These are phyloP conservation scores for Vanessa atalanta DNA, from an alignment of 1,140 invertebrate species.

Conservation along the genomic window DNA sequence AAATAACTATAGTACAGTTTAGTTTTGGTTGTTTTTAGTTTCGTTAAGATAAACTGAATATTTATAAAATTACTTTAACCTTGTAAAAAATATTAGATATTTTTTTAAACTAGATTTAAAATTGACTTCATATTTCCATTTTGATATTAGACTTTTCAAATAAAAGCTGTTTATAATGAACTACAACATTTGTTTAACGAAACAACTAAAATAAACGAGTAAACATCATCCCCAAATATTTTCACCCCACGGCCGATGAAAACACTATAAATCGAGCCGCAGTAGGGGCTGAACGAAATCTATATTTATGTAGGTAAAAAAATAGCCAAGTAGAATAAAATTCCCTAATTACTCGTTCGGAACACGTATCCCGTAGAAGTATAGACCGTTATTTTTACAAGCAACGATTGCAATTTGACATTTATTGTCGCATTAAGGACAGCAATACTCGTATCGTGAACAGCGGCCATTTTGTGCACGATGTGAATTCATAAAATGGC, in stretches of 20 bases:
- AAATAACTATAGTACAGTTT: no score
- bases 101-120: no score
- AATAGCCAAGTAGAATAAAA: constrained; percentile 46
- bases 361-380: constrained; percentile 57
- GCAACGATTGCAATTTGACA: constrained; percentile 71
- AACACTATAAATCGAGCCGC: constrained; percentile 32
- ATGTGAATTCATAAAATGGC: constrained; percentile 65
- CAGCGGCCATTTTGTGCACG: constrained; percentile 60
- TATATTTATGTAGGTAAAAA: constrained; percentile 46
- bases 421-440: constrained; percentile 69
- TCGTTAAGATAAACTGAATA: no score
- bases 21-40: no score
- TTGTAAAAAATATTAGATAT: no score
- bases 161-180: not conserved
- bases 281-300: constrained; percentile 19
- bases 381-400: constrained; percentile 71
- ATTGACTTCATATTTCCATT: no score
- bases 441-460: constrained; percentile 62
- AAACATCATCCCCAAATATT: constrained; percentile 7
- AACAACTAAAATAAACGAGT: not conserved
- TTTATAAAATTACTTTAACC: no score
- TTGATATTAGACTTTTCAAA: no score
- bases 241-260: constrained; percentile 11
- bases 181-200: not conserved
- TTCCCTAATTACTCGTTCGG: constrained; percentile 65